A percentile compares a stretch with the other conserved stretches of the same genome.
phyloP scores from a whole-genome alignment of 1,140 invertebrate species.

The Diorhabda sublineata region DNA sequence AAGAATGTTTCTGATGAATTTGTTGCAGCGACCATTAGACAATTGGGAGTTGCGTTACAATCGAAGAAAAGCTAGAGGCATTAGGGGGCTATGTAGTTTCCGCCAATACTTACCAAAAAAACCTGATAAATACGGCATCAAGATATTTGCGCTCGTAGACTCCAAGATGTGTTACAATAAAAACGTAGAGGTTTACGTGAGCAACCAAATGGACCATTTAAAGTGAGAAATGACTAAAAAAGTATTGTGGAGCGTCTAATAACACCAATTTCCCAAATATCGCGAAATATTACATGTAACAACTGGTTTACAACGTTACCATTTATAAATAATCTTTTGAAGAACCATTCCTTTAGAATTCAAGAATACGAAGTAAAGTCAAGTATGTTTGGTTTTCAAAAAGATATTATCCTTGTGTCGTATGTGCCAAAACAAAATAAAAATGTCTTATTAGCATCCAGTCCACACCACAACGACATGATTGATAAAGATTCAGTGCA shows the following conservation, averaged over 20 bases:
- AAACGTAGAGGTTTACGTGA: slow-evolving; percentile 34
- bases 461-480: slow-evolving; percentile 33
- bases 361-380: background rate
- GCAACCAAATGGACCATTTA: slow-evolving; percentile 31
- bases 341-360: background rate
- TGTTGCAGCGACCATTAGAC: slow-evolving; percentile 25
- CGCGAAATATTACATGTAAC: background rate
- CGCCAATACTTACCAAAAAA: slow-evolving; percentile 9
- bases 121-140: slow-evolving; percentile 14
- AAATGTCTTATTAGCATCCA: slow-evolving; percentile 38
- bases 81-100: background rate
- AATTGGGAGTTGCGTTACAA: slow-evolving; percentile 1
- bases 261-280: background rate
- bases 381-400: slow-evolving; percentile 31
- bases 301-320: slow-evolving; percentile 6
- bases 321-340: slow-evolving; percentile 1
- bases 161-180: background rate
- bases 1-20: slow-evolving; percentile 30
- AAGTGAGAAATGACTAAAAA: slow-evolving; percentile 10
- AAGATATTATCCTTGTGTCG: slow-evolving; percentile 27
- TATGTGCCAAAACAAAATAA: slow-evolving; percentile 38
- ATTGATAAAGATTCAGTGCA: slow-evolving; percentile 28
- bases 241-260: background rate
- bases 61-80: slow-evolving; percentile 10
- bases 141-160: slow-evolving; percentile 12